A percentile compares a stretch with the other conserved stretches of the same genome.
Evolutionary conservation across 1,140 invertebrate genomes (phyloP).

Genomic region (Cryptotermes secundus): DNA sequence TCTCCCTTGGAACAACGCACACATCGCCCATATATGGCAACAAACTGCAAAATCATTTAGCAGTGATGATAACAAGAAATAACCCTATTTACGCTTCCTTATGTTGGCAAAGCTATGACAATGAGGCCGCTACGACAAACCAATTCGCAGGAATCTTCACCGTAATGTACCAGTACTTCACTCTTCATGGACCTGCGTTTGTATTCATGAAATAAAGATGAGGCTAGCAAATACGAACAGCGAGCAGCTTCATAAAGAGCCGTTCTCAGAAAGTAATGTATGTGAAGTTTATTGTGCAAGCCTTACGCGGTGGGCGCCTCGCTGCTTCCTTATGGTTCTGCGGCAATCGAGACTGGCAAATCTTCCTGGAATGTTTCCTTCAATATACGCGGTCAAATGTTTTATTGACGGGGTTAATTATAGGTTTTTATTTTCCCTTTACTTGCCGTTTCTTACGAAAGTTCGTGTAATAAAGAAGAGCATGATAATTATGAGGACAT

Average conservation of each 20-base stretch:
- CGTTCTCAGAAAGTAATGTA: not conserved
- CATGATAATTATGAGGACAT: not conserved
- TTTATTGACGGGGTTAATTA: not conserved
- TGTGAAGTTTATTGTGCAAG: not conserved
- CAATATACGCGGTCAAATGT: not conserved
- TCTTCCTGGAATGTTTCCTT: not conserved
- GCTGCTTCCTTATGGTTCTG: not conserved
- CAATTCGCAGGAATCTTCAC: not conserved
- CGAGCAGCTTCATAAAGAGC: not conserved
- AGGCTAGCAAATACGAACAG: not conserved
- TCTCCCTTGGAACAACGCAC: too few relatives aligned
- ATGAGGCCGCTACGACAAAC: not conserved
- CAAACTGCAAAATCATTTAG: not conserved
- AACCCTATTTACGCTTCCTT: not conserved
- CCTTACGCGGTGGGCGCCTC: not conserved
- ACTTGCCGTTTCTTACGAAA: not conserved
- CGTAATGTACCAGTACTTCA: not conserved
- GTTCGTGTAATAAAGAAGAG: not conserved
- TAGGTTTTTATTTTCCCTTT: not conserved
- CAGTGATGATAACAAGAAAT: not conserved
- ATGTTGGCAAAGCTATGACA: not conserved
- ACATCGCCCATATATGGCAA: too few relatives aligned
- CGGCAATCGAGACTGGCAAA: too few relatives aligned
- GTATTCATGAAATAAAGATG: conserved; percentile 3
- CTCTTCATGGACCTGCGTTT: not conserved